Evolutionary conservation across 1,140 invertebrate genomes (phyloP).

Genomic region (Neocloeon triangulifer): DNA sequence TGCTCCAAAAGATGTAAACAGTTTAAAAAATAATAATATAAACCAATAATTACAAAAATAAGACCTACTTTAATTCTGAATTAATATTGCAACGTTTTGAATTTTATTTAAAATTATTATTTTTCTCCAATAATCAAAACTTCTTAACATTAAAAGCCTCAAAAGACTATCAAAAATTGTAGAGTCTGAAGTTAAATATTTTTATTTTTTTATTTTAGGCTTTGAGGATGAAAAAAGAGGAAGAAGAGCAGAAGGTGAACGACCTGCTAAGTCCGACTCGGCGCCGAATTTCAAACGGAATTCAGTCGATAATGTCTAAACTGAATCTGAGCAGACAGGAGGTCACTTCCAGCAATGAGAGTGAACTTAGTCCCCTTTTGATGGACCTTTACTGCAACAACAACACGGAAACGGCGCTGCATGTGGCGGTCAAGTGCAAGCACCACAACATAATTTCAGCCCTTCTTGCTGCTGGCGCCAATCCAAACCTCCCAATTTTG

Average conservation of each 20-base stretch:
- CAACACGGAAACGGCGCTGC: conserved; percentile 47
- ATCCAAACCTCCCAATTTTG: conserved; percentile 35
- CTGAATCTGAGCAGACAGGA: conserved; percentile 28
- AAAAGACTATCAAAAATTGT: no score
- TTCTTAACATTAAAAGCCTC: no score
- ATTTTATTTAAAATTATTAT: no score
- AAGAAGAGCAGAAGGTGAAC: conserved; percentile 8
- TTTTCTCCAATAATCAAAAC: no score
- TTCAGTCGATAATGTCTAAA: conserved; percentile 67
- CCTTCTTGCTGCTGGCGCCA: conserved; percentile 51
- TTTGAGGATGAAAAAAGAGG: conserved; percentile 10
- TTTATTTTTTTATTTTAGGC: no score
- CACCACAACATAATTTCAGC: conserved; percentile 48
- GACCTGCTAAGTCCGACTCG: conserved; percentile 33
- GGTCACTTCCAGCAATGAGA: conserved; percentile 17
- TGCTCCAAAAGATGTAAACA: no score
- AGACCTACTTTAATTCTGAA: no score
- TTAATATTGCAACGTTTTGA: no score
- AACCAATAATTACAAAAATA: no score
- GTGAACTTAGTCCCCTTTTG: conserved; percentile 37
- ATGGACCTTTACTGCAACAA: conserved; percentile 55
- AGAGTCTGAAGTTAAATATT: no score
- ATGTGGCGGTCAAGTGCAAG: conserved; percentile 52
- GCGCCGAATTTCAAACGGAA: conserved; percentile 59
- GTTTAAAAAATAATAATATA: no score